phyloP scores from a whole-genome alignment of 2,113 vertebrate species.

The Suricata suricatta region DNA sequence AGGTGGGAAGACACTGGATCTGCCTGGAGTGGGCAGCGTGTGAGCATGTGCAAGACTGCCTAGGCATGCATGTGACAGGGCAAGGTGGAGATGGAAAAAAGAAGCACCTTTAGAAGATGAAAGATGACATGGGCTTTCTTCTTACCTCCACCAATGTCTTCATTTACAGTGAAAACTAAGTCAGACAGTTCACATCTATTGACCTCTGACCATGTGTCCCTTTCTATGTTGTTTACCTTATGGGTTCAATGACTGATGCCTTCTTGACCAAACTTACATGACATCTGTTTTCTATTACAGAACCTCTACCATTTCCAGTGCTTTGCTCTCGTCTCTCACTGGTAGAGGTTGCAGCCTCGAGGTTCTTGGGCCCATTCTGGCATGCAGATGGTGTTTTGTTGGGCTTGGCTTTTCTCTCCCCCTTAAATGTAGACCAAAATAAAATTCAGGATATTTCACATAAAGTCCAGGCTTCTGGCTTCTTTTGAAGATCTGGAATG shows the following conservation, averaged over 20 bases:
- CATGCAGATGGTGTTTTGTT: not conserved
- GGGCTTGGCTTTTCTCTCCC: not conserved
- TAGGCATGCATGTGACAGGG: no score
- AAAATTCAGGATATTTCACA: constrained; percentile 14
- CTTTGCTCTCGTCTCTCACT: not conserved
- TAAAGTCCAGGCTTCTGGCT: constrained; percentile 18
- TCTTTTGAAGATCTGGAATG: constrained; percentile 28
- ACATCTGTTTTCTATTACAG: not conserved
- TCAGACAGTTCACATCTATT: not conserved
- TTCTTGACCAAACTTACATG: not conserved
- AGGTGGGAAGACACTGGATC: not conserved
- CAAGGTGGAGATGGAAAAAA: not conserved
- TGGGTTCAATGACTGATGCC: not conserved
- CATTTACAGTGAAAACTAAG: not conserved
- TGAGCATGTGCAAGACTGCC: no score
- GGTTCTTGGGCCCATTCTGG: not conserved
- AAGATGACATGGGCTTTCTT: not conserved
- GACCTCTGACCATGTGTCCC: not conserved
- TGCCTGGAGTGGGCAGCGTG: not conserved
- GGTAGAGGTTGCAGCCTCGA: not conserved
- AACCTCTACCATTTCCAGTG: not conserved
- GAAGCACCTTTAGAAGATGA: not conserved
- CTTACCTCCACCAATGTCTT: not conserved
- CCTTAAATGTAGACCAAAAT: not conserved
- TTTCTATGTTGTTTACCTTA: not conserved